These are phyloP conservation scores for Phalacrocorax carbo DNA, from an alignment of 2,113 vertebrate genomes.

Conservation along the genomic window DNA sequence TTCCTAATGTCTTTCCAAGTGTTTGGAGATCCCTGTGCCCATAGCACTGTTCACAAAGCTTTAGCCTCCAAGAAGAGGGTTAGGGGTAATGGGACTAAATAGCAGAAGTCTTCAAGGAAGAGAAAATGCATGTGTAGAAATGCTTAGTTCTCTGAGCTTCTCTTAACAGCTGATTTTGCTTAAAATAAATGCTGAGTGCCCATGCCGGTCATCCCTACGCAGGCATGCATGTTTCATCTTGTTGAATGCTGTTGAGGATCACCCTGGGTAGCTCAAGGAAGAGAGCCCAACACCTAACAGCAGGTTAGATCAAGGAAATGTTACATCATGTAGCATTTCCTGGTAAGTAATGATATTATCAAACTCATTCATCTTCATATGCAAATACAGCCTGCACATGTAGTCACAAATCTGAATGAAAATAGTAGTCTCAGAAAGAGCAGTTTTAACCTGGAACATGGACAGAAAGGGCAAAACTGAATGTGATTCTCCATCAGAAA, in stretches of 20 bases:
- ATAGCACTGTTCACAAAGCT: not conserved
- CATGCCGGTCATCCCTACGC: not conserved
- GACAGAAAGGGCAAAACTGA: not conserved
- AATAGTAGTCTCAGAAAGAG: not conserved
- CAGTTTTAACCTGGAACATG: not conserved
- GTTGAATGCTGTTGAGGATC: not conserved
- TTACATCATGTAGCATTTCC: conserved; percentile 50
- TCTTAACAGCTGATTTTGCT: not conserved
- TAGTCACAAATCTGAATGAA: not conserved
- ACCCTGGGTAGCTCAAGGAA: not conserved
- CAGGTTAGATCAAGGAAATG: conserved; percentile 50
- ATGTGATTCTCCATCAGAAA: not conserved
- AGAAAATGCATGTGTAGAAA: not conserved
- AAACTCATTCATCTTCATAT: not conserved
- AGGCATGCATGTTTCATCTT: not conserved
- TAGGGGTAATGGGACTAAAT: not conserved
- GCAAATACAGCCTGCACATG: conserved; percentile 21
- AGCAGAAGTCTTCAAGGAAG: not conserved
- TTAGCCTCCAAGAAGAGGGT: not conserved
- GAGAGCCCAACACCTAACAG: not conserved
- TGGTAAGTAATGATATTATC: conserved; percentile 38
- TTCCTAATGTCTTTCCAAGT: not conserved
- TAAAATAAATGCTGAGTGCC: not conserved
- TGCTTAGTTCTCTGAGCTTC: not conserved
- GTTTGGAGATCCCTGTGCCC: not conserved